Conservation (phyloP, 2,113 vertebrate species). For the Cavia aperea region DNA sequence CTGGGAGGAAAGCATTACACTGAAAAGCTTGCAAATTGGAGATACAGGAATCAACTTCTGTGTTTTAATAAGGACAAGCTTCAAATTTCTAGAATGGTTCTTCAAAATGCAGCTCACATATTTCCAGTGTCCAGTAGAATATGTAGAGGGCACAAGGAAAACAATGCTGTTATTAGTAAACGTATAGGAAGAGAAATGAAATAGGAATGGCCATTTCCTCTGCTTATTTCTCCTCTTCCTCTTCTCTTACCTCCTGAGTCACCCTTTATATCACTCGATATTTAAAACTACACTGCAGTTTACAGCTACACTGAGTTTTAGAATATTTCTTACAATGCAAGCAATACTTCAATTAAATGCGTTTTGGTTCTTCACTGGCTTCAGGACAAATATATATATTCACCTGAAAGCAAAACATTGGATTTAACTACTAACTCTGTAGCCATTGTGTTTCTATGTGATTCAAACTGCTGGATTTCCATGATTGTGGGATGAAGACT, state of each 20-base stretch:
- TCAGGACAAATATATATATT: not conserved
- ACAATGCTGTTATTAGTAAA: not conserved
- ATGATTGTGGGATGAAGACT: not conserved
- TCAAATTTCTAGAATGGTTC: not conserved
- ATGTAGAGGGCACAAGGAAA: too few relatives aligned
- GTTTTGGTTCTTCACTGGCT: not conserved
- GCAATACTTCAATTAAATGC: not conserved
- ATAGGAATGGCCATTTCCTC: not conserved
- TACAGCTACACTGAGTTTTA: not conserved
- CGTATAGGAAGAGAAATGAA: not conserved
- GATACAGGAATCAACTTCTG: not conserved
- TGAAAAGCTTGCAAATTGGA: not conserved
- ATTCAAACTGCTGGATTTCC: not conserved
- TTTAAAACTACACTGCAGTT: constrained; percentile 14
- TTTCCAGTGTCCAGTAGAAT: not conserved
- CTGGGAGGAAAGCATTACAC: not conserved
- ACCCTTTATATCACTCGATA: not conserved
- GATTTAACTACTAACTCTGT: not conserved
- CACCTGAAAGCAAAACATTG: not conserved
- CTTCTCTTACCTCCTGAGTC: not conserved
- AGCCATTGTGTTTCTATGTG: not conserved
- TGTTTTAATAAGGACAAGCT: not conserved
- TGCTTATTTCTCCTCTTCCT: not conserved
- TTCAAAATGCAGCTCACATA: not conserved
- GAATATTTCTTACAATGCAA: not conserved